These are phyloP conservation scores for Triplophysa tibetana DNA, from an alignment of 2,113 vertebrate genomes.

Conservation along the genomic window DNA sequence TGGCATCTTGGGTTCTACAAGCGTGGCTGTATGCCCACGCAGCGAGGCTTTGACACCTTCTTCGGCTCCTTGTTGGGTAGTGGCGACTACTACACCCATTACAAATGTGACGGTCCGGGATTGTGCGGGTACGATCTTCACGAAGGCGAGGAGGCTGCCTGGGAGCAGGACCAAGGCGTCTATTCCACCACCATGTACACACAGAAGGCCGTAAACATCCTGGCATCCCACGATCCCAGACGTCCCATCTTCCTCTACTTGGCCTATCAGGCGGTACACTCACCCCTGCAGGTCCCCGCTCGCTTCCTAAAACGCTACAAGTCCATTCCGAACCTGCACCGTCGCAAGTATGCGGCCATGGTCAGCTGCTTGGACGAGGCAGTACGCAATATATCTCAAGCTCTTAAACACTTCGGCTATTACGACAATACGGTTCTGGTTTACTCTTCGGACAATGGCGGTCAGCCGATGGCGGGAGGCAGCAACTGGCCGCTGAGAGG, in stretches of 20 bases:
- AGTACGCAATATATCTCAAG: conserved; percentile 86
- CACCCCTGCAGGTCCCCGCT: conserved; percentile 88
- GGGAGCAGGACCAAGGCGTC: conserved; percentile 87
- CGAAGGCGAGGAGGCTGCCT: conserved; percentile 90
- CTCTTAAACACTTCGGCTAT: conserved; percentile 86
- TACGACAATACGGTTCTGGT: conserved; percentile 91
- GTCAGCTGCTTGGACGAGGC: conserved; percentile 94
- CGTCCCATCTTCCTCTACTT: conserved; percentile 90
- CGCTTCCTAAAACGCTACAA: conserved; percentile 89
- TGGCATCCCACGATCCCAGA: conserved; percentile 82
- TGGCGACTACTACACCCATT: conserved; percentile 95
- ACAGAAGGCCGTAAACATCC: conserved; percentile 83
- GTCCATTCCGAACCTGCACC: conserved; percentile 86
- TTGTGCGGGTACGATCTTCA: conserved; percentile 94
- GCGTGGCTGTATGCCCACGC: conserved; percentile 91
- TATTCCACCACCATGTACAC: conserved; percentile 97
- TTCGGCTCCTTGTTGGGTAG: conserved; percentile 94
- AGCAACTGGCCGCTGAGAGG: conserved; percentile 97
- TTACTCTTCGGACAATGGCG: conserved; percentile 96
- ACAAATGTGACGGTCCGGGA: conserved; percentile 91
- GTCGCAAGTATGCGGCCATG: conserved; percentile 93
- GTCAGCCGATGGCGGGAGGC: conserved; percentile 88
- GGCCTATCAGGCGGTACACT: conserved; percentile 95
- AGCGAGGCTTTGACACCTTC: conserved; percentile 93
- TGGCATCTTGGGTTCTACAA: conserved; percentile 98